Evolutionary conservation across 2,888 invertebrate species (phyloP).

Genomic region (Drosophila koepferae): DNA sequence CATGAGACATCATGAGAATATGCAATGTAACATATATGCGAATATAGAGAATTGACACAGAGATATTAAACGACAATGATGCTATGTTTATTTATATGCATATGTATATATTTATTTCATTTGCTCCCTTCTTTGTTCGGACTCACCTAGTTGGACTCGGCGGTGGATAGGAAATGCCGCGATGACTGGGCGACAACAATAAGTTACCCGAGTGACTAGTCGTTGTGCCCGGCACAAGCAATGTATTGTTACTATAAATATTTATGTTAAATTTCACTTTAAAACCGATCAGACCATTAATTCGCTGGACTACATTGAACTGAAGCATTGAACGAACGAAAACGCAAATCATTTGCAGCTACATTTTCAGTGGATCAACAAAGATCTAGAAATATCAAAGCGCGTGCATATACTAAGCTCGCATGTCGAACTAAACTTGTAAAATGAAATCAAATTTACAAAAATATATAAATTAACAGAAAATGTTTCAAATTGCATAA

Average conservation of each 20-base stretch:
- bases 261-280: slow-evolving; percentile 84
- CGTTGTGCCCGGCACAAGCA: slow-evolving; percentile 86
- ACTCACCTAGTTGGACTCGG: slow-evolving; percentile 89
- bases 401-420: slow-evolving; percentile 7
- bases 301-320: slow-evolving; percentile 32
- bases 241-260: slow-evolving; percentile 86
- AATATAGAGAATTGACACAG: slow-evolving; percentile 23
- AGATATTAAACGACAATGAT: slow-evolving; percentile 26
- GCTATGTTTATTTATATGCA: neutral
- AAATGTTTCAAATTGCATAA: neutral
- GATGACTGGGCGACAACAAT: slow-evolving; percentile 87
- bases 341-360: slow-evolving; percentile 36
- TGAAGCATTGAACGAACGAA: slow-evolving; percentile 9
- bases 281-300: slow-evolving; percentile 49
- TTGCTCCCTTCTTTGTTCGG: slow-evolving; percentile 22
- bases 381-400: slow-evolving; percentile 23
- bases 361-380: slow-evolving; percentile 23
- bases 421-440: slow-evolving; percentile 1
- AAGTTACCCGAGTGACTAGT: slow-evolving; percentile 84
- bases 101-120: neutral
- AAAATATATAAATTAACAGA: slow-evolving; percentile 1
- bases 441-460: neutral
- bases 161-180: slow-evolving; percentile 93
- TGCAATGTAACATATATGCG: slow-evolving; percentile 27
- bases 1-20: slow-evolving; percentile 28